These are phyloP conservation scores for Erebia ligea DNA, from an alignment of 2,888 invertebrate genomes.

Conservation along the genomic window DNA sequence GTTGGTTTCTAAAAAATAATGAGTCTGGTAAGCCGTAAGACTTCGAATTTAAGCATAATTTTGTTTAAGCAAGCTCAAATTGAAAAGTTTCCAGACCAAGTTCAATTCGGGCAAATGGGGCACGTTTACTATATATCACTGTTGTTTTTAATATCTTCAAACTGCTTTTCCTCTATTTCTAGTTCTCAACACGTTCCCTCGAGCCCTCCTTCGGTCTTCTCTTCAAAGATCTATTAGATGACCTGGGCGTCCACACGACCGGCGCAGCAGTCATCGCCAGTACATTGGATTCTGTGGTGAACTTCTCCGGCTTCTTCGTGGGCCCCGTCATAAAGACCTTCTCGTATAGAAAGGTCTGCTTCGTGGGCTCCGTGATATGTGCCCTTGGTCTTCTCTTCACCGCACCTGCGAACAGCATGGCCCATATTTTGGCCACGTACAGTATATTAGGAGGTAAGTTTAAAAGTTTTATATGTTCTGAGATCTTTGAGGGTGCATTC, in stretches of 20 bases:
- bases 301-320: slow-evolving; percentile 90
- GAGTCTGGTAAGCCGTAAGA: too few relatives aligned
- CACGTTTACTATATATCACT: too few relatives aligned
- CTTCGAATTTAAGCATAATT: too few relatives aligned
- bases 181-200: slow-evolving; percentile 91
- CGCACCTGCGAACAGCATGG: slow-evolving; percentile 87
- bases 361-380: slow-evolving; percentile 86
- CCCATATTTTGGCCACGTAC: slow-evolving; percentile 87
- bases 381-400: slow-evolving; percentile 86
- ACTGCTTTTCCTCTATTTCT: slow-evolving; percentile 52
- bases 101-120: too few relatives aligned
- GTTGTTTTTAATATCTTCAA: not conserved
- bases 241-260: slow-evolving; percentile 88
- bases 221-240: slow-evolving; percentile 88
- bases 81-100: too few relatives aligned
- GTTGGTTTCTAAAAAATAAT: too few relatives aligned
- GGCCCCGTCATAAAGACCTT: slow-evolving; percentile 90
- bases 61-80: too few relatives aligned
- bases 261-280: slow-evolving; percentile 90
- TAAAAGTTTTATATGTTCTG: not conserved
- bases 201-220: slow-evolving; percentile 92
- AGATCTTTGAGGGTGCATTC: too few relatives aligned
- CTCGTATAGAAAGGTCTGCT: slow-evolving; percentile 88
- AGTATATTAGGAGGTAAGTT: slow-evolving; percentile 89
- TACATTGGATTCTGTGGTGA: slow-evolving; percentile 89